A percentile compares a stretch with the other conserved stretches of the same genome.
Evolutionary conservation across 2,113 vertebrate genomes (phyloP).

Genomic region (Pollimyrus isidori): DNA sequence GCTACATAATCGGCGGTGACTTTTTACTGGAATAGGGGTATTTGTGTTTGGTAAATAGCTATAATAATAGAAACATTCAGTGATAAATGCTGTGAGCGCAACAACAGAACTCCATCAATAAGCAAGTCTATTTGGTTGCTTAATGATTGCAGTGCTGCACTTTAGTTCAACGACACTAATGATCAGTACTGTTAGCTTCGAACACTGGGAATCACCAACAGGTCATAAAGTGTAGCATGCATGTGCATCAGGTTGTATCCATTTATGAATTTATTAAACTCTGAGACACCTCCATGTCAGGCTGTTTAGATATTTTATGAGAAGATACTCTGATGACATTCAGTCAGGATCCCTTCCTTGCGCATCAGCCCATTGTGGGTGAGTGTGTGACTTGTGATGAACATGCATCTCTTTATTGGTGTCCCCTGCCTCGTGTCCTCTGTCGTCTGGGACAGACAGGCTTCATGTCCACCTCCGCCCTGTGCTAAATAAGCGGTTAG

Average conservation of each 20-base stretch:
- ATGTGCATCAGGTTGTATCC: not conserved
- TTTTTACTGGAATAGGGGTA: not conserved
- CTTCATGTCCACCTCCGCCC: not conserved
- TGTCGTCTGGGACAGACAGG: not conserved
- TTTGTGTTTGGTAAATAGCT: not conserved
- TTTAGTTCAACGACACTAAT: not conserved
- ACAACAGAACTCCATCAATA: not conserved
- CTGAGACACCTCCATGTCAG: not conserved
- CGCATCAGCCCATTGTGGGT: not conserved
- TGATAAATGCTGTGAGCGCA: not conserved
- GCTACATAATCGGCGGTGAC: not conserved
- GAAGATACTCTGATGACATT: not conserved
- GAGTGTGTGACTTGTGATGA: not conserved
- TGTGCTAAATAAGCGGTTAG: not conserved
- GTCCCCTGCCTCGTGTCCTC: not conserved
- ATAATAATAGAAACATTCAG: not conserved
- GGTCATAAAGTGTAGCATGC: not conserved
- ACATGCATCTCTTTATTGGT: not conserved
- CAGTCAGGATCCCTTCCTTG: not conserved
- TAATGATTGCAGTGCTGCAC: not conserved
- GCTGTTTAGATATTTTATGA: not conserved
- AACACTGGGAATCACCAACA: not conserved
- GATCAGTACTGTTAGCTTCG: not conserved
- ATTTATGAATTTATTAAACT: not conserved
- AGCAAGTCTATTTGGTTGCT: not conserved